These are phyloP conservation scores for Melopsittacus undulatus DNA, from an alignment of 2,797 vertebrate species.

Conservation along the genomic window DNA sequence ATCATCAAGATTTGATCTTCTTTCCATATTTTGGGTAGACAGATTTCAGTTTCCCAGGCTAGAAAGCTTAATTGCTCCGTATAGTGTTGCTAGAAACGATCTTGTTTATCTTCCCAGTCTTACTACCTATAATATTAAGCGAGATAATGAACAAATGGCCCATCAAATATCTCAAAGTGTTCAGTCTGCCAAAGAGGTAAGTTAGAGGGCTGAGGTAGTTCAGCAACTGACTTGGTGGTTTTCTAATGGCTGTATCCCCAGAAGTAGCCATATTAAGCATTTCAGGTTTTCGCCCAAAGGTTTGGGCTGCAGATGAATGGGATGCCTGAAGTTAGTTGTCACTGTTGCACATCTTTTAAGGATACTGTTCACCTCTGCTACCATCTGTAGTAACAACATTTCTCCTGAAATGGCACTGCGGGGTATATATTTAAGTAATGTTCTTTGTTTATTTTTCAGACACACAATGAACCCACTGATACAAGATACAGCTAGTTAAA, in stretches of 20 bases:
- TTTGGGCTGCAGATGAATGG: not conserved
- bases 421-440: not conserved
- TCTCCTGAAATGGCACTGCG: not conserved
- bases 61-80: not conserved
- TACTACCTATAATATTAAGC: not conserved
- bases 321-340: not conserved
- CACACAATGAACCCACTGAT: conserved; percentile 89
- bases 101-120: not conserved
- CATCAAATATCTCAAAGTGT: not conserved
- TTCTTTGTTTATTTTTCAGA: conserved; percentile 78
- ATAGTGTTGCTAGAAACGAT: not conserved
- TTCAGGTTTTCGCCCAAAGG: not conserved
- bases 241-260: not conserved
- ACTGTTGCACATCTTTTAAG: not conserved
- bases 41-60: not conserved
- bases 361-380: not conserved
- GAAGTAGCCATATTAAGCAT: not conserved
- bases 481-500: conserved; percentile 88
- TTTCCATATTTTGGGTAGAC: not conserved
- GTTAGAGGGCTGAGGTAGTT: not conserved
- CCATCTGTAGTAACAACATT: not conserved
- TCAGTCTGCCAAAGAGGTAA: not conserved
- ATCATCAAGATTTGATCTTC: not conserved
- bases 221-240: not conserved
- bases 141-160: not conserved